These are phyloP conservation scores for Drosophila algonquin DNA, from an alignment of 2,888 invertebrate genomes.

Conservation along the genomic window DNA sequence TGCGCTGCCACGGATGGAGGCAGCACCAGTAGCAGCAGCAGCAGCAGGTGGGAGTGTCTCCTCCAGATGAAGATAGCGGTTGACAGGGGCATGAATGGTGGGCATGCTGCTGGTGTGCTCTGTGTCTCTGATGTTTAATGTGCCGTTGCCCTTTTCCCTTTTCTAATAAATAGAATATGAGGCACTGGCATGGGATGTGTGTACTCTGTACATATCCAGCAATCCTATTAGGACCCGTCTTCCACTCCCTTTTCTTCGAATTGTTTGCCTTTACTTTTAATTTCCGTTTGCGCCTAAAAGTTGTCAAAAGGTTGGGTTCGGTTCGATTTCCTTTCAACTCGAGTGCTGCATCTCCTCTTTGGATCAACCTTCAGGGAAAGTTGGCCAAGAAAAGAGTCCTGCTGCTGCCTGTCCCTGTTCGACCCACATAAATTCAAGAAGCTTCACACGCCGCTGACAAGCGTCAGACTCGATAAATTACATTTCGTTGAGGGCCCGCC, in stretches of 20 bases:
- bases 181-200: background rate
- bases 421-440: slow-evolving; percentile 47
- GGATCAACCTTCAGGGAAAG: slow-evolving; percentile 27
- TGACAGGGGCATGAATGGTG: slow-evolving; percentile 30
- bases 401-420: background rate
- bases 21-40: slow-evolving; percentile 2
- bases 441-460: slow-evolving; percentile 53
- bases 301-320: slow-evolving; percentile 44
- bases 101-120: slow-evolving; percentile 4
- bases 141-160: slow-evolving; percentile 36
- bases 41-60: slow-evolving; percentile 46
- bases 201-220: slow-evolving; percentile 3
- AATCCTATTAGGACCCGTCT: slow-evolving; percentile 23
- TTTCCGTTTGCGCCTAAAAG: slow-evolving; percentile 41
- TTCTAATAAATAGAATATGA: slow-evolving; percentile 16
- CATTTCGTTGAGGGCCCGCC: slow-evolving; percentile 32
- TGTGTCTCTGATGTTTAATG: slow-evolving; percentile 26
- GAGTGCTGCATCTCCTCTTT: background rate
- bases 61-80: slow-evolving; percentile 42
- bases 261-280: slow-evolving; percentile 39
- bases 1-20: slow-evolving; percentile 9
- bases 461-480: slow-evolving; percentile 64
- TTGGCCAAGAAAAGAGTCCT: slow-evolving; percentile 18
- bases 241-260: slow-evolving; percentile 13
- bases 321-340: background rate